Evolutionary conservation across 2,797 vertebrate genomes (phyloP), one percentile per base, ranked within the genome.

Genomic region (Helostoma temminkii): DNA sequence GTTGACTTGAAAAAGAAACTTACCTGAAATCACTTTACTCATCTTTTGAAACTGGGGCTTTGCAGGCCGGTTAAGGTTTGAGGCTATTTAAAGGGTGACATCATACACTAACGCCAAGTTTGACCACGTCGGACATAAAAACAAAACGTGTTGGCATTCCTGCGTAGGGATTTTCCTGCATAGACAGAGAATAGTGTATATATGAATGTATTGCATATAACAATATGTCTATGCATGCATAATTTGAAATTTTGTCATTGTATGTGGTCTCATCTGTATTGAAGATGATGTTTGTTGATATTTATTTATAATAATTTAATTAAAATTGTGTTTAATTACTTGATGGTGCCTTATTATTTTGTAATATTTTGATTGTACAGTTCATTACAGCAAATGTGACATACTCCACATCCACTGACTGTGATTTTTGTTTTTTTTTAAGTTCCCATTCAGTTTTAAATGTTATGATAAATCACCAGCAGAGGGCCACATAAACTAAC

Each of bases 401-500:
- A 36, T 24, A 3, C 12, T 1, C 30, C 10, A 34, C 24, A n/a
- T 19, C 16, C 8, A 7, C 2, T 39, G 6, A 18, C 8, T 34
- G 1, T 21, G 22, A 18, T 41, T 37, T 24, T n/a, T 45, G 6
- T n/a, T n/a, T n/a, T n/a, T n/a, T n/a, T n/a, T n/a, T n/a, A n/a
- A 21, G 36, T 5, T 0, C 0, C 10, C n/a, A 12, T 12, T 34
- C 4, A 5, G 6, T 60, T 9, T 56, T 0, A 45, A 21, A 6
- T 66, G 81, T 18, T 43, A 10, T 5, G 7, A 19, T 0, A 21
- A 49, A 46, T 24, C 3, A 5, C 88, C 92, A 91, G 80, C 75
- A 92, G 92, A 78, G 72, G 89, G 88, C 70, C 0, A 37, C 65
- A 68, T 42, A 82, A 22, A 61, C 80, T 62, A 78, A 86, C 66